Evolutionary conservation across 2,113 vertebrate genomes (phyloP).

Genomic region (Oceanites oceanicus): DNA sequence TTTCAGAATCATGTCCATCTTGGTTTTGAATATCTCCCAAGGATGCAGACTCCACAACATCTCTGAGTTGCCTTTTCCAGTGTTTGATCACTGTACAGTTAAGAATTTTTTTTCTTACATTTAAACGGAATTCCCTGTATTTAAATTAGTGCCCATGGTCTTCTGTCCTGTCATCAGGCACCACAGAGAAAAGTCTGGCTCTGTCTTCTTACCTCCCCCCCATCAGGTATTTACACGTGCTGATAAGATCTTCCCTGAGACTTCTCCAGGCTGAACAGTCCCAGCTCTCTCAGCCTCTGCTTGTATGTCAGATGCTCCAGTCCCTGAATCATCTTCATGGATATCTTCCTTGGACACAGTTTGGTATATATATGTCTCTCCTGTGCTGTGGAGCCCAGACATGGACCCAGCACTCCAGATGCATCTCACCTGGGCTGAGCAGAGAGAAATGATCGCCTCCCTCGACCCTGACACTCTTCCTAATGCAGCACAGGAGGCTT

Average conservation of each 20-base stretch:
- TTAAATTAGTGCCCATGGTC: neutral
- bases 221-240: neutral
- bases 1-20: neutral
- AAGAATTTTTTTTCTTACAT: neutral
- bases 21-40: neutral
- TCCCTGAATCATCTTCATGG: neutral
- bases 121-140: neutral
- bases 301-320: neutral
- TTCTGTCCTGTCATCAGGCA: accelerated
- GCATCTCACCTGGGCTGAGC: neutral
- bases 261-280: neutral
- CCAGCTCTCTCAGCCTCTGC: neutral
- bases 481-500: neutral
- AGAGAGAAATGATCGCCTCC: neutral
- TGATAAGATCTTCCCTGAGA: neutral
- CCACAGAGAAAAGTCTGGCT: neutral
- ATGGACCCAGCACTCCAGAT: neutral
- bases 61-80: neutral
- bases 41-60: neutral
- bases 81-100: neutral
- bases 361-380: neutral
- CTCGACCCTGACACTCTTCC: neutral
- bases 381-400: neutral
- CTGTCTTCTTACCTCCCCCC: neutral
- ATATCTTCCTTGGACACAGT: neutral